Percentiles rank a stretch among this genome's conserved stretches.
phyloP scores from a whole-genome alignment of 2,113 vertebrate species.

The zebrafish (Danio rerio) region GRCz12tu NC_133178.1:37652001-37652500 shows the following conservation, averaged over 20 bases:
- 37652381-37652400: too few relatives aligned
- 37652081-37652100: conserved; percentile 98
- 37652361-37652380: too few relatives aligned
- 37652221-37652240: conserved; percentile 18
- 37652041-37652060: conserved; percentile 87
- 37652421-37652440: too few relatives aligned
- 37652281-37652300: not conserved
- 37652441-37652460: too few relatives aligned
- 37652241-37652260: conserved; percentile 57
- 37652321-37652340: not conserved
- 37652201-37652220: conserved; percentile 57
- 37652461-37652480: too few relatives aligned
- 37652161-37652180: conserved; percentile 83
- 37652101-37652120: conserved; percentile 87
- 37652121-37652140: conserved; percentile 84
- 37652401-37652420: too few relatives aligned
- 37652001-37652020: conserved; percentile 93
- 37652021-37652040: conserved; percentile 82
- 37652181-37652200: conserved; percentile 58
- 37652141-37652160: conserved; percentile 92
- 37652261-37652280: conserved; percentile 69
- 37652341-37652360: too few relatives aligned
- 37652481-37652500: too few relatives aligned
- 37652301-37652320: not conserved
- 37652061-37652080: conserved; percentile 96